Evolutionary conservation across 2,113 vertebrate genomes (phyloP).

Genomic region (Pterocles orientalis): DNA sequence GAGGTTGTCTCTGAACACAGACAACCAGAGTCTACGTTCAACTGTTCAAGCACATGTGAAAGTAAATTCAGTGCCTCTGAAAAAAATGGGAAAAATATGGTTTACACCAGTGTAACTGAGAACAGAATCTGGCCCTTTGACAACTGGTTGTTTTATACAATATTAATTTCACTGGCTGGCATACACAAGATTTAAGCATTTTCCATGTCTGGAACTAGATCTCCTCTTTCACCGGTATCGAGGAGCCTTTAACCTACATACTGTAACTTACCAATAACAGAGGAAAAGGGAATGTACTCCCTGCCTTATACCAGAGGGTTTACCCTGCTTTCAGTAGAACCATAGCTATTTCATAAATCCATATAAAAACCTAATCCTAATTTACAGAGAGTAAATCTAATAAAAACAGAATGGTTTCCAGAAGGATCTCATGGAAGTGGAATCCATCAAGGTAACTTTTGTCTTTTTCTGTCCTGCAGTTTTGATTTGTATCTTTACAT

Average conservation of each 20-base stretch:
- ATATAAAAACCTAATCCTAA: conserved; percentile 66
- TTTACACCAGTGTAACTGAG: conserved; percentile 40
- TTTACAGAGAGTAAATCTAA: conserved; percentile 59
- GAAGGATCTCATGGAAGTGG: conserved; percentile 35
- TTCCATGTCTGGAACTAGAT: conserved; percentile 43
- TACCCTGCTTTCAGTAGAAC: conserved; percentile 43
- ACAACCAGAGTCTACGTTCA: background rate
- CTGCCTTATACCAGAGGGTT: background rate
- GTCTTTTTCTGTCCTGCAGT: background rate
- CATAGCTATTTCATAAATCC: conserved; percentile 60
- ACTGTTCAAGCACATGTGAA: background rate
- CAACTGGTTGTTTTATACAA: conserved; percentile 26
- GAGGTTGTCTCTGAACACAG: background rate
- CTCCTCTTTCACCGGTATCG: conserved; percentile 13
- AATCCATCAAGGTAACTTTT: conserved; percentile 49
- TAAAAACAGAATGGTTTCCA: conserved; percentile 61
- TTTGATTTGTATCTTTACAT: conserved; percentile 45
- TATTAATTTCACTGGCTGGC: conserved; percentile 52
- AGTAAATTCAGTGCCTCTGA: background rate
- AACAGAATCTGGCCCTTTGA: conserved; percentile 47
- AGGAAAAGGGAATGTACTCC: conserved; percentile 38
- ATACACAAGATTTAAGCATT: conserved; percentile 37
- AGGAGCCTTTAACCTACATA: conserved; percentile 39
- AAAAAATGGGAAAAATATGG: background rate
- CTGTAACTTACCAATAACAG: conserved; percentile 38